Conservation (phyloP, 1,140 invertebrate genomes). For the Orchesella cincta region DNA sequence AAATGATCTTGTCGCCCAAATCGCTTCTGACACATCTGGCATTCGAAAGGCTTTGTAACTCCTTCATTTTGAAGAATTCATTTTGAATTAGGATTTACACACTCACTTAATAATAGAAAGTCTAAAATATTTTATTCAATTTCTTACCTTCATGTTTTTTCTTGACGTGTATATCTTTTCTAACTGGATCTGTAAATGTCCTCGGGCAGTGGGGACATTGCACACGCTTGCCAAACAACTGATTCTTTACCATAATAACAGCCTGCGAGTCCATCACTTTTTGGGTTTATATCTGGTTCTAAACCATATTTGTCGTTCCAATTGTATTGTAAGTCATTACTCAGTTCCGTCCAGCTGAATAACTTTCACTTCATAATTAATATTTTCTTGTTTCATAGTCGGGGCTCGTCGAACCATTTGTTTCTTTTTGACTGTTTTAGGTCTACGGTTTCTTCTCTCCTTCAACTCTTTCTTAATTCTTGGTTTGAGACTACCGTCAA, state of each 20-base stretch:
- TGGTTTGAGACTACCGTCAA: neutral
- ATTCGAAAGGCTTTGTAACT: slow-evolving; percentile 20
- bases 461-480: neutral
- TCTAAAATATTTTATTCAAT: too few relatives aligned
- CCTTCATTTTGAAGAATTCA: too few relatives aligned
- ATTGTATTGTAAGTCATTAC: neutral
- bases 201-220: slow-evolving; percentile 21
- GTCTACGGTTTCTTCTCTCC: neutral
- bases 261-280: slow-evolving; percentile 24
- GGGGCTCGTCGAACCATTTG: neutral
- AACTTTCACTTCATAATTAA: slow-evolving; percentile 22
- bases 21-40: slow-evolving; percentile 2
- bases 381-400: neutral
- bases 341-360: slow-evolving; percentile 22
- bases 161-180: slow-evolving; percentile 35
- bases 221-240: slow-evolving; percentile 15
- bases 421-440: neutral
- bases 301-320: slow-evolving; percentile 11
- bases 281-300: slow-evolving; percentile 11
- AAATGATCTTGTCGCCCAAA: neutral
- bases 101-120: too few relatives aligned
- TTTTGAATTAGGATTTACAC: too few relatives aligned
- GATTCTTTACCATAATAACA: slow-evolving; percentile 20
- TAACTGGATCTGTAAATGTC: slow-evolving; percentile 12
- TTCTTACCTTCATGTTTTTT: slow-evolving; percentile 35